Percentiles rank a stretch among this genome's conserved stretches.
phyloP scores from a whole-genome alignment of 2,888 invertebrate species.

The Apamea anceps region DNA sequence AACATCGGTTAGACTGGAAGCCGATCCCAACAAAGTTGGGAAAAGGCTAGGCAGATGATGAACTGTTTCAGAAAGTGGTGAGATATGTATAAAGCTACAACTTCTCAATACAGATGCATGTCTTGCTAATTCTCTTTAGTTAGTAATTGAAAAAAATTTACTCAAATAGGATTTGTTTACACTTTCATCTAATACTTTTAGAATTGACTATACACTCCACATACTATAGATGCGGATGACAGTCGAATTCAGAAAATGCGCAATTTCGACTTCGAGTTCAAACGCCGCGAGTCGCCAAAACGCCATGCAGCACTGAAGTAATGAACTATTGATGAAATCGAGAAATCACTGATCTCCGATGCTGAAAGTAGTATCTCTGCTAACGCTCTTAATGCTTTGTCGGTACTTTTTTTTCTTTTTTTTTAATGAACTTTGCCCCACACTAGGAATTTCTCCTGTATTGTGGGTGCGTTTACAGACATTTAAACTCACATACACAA shows the following conservation, averaged over 20 bases:
- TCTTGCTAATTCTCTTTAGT: background rate
- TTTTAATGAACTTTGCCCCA: no score
- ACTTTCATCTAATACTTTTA: background rate
- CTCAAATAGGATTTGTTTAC: background rate
- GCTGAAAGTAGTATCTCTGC: background rate
- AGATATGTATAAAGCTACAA: background rate
- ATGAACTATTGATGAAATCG: background rate
- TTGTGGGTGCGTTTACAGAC: no score
- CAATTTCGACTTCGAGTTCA: background rate
- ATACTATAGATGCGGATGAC: background rate
- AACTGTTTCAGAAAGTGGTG: background rate
- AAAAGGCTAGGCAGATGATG: no score
- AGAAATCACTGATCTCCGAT: background rate
- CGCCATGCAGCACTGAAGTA: background rate
- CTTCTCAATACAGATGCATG: background rate
- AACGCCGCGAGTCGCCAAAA: background rate
- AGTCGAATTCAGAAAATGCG: background rate
- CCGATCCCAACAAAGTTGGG: no score
- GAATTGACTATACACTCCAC: background rate
- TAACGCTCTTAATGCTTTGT: constrained; percentile 1
- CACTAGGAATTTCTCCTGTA: no score
- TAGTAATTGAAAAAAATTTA: background rate
- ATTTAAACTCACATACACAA: no score
- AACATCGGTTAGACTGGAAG: no score
- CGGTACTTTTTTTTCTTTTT: background rate